phyloP scores from a whole-genome alignment of 1,140 invertebrate species.

The Orius insidiosus region DNA sequence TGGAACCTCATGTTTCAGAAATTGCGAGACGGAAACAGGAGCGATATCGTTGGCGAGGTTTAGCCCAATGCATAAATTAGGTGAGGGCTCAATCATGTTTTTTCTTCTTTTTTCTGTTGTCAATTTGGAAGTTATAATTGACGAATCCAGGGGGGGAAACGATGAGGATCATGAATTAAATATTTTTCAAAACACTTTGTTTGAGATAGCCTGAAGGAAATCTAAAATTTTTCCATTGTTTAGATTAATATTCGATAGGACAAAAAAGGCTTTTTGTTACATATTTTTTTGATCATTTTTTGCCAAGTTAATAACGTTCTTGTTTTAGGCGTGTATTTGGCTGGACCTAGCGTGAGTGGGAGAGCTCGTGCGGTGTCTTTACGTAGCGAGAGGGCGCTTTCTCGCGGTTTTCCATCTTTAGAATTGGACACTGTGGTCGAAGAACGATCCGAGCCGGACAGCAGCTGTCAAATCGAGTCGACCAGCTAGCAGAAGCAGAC shows the following conservation, averaged over 20 bases:
- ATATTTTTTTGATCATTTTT: no score
- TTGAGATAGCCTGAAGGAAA: background rate
- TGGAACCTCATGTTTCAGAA: slow-evolving; percentile 29
- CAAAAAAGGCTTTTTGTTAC: no score
- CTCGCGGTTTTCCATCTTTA: slow-evolving; percentile 45
- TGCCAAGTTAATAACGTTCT: no score
- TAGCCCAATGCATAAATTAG: slow-evolving; percentile 50
- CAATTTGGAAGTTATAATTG: background rate
- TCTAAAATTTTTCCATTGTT: no score
- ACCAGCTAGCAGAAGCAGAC: no score
- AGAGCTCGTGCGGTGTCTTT: slow-evolving; percentile 42
- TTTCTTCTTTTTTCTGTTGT: background rate
- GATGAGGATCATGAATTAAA: background rate
- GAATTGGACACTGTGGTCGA: slow-evolving; percentile 67
- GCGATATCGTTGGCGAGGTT: slow-evolving; percentile 60
- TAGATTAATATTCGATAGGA: no score
- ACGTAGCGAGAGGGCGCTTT: slow-evolving; percentile 39
- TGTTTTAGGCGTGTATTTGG: slow-evolving; percentile 19
- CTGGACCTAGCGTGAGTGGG: slow-evolving; percentile 14
- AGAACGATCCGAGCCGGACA: slow-evolving; percentile 56
- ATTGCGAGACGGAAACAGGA: slow-evolving; percentile 58
- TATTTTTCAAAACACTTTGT: background rate
- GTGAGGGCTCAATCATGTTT: slow-evolving; percentile 29
- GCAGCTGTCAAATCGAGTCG: slow-evolving; percentile 10
- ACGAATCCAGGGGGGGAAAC: background rate